Percentiles rank a stretch among this genome's conserved stretches.
phyloP scores from a whole-genome alignment of 2,797 vertebrate genomes.

The Brachyrhaphis roseni region DNA sequence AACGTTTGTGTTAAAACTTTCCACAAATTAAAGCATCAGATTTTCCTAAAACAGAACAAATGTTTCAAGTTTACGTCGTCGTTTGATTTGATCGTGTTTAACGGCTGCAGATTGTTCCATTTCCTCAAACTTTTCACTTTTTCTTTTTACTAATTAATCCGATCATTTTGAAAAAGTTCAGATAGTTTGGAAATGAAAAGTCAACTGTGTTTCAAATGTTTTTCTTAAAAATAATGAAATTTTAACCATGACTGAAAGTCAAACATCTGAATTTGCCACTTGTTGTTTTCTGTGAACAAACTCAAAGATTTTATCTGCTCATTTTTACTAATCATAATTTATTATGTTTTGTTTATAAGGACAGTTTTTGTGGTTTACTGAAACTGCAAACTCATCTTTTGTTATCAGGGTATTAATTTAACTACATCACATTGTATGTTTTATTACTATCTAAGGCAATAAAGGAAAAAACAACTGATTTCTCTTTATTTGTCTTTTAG shows the following conservation, averaged over 20 bases:
- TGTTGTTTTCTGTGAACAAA: slow-evolving; percentile 78
- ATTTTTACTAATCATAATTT: slow-evolving; percentile 88
- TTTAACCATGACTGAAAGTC: slow-evolving; percentile 93
- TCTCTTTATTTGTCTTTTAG: background rate
- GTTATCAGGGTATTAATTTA: slow-evolving; percentile 3
- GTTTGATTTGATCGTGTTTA: background rate
- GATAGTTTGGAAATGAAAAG: background rate
- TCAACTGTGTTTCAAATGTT: background rate
- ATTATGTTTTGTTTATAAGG: slow-evolving; percentile 87
- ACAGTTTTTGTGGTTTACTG: slow-evolving; percentile 75
- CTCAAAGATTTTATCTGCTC: slow-evolving; percentile 86
- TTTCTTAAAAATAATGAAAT: slow-evolving; percentile 30
- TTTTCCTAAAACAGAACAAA: background rate
- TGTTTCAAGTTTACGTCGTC: background rate
- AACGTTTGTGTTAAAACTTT: background rate
- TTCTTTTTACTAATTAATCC: background rate
- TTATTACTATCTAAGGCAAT: slow-evolving; percentile 5
- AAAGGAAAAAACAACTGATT: background rate
- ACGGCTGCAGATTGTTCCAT: background rate
- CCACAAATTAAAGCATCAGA: background rate
- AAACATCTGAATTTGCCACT: background rate
- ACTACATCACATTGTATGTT: slow-evolving; percentile 3
- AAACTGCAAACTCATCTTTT: background rate
- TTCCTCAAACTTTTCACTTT: background rate
- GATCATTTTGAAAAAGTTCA: background rate